phyloP scores from a whole-genome alignment of 2,888 invertebrate genomes.

The Nemoura dubitans region DNA sequence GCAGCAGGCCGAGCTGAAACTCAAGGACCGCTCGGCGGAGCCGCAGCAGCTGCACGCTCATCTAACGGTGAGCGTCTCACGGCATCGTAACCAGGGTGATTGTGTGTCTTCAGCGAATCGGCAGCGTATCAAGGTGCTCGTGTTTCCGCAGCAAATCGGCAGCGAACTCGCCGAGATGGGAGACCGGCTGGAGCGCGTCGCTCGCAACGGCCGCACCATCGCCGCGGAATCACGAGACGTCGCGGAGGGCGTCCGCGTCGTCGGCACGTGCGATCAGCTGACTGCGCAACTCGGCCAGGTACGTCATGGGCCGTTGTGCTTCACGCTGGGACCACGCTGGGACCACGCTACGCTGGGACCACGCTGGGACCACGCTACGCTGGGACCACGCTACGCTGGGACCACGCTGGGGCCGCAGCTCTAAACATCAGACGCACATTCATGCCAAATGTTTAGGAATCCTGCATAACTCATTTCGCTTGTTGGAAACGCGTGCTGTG shows the following conservation, averaged over 20 bases:
- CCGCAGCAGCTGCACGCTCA: conserved; percentile 81
- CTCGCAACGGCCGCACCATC: conserved; percentile 80
- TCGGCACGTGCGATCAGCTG: conserved; percentile 77
- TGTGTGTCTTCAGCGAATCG: no score
- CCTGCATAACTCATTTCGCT: no score
- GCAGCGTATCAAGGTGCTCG: no score
- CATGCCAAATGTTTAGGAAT: no score
- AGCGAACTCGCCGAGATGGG: conserved; percentile 75
- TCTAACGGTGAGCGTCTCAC: conserved; percentile 68
- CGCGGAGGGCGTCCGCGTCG: conserved; percentile 78
- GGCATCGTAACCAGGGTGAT: no score
- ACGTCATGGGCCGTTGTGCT: conserved; percentile 62
- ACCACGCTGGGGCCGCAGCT: no score
- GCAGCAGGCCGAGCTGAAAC: conserved; percentile 81
- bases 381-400: no score
- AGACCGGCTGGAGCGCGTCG: conserved; percentile 81
- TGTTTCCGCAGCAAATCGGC: conserved; percentile 69
- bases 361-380: no score
- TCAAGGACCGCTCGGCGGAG: conserved; percentile 81
- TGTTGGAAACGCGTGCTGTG: no score
- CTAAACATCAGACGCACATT: no score
- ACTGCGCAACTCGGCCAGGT: conserved; percentile 83
- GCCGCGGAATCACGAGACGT: conserved; percentile 82
- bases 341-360: no score
- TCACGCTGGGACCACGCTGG: no score